phyloP scores from a whole-genome alignment of 2,797 vertebrate genomes.

The Microhierax caerulescens region DNA sequence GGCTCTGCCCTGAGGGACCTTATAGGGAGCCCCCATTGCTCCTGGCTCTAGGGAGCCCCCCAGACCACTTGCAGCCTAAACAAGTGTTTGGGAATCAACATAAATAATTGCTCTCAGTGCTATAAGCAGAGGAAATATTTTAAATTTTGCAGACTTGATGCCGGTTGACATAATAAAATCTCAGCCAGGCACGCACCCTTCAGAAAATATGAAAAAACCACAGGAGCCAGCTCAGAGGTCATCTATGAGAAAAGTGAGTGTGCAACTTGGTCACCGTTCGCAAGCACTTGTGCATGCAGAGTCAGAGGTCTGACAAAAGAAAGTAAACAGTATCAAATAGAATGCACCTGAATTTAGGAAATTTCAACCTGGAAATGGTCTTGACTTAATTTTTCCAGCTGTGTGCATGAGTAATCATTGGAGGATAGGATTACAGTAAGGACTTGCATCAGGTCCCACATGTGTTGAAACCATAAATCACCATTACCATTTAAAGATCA shows the following conservation, averaged over 20 bases:
- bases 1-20: rapidly evolving
- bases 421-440: rapidly evolving
- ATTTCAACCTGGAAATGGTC: background rate
- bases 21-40: rapidly evolving
- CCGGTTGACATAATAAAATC: background rate
- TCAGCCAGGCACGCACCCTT: rapidly evolving
- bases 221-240: background rate
- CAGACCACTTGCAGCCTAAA: background rate
- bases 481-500: background rate
- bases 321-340: background rate
- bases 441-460: rapidly evolving
- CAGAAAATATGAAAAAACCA: background rate
- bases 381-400: background rate
- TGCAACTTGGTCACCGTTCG: background rate
- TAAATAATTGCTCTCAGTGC: background rate
- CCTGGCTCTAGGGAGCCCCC: background rate
- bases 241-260: background rate
- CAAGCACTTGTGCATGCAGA: background rate
- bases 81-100: background rate
- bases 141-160: background rate
- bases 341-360: background rate
- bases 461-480: background rate
- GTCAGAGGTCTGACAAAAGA: background rate
- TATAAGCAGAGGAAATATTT: background rate
- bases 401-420: background rate